phyloP scores from a whole-genome alignment of 2,888 invertebrate species.

The Cheilosia scutellata region DNA sequence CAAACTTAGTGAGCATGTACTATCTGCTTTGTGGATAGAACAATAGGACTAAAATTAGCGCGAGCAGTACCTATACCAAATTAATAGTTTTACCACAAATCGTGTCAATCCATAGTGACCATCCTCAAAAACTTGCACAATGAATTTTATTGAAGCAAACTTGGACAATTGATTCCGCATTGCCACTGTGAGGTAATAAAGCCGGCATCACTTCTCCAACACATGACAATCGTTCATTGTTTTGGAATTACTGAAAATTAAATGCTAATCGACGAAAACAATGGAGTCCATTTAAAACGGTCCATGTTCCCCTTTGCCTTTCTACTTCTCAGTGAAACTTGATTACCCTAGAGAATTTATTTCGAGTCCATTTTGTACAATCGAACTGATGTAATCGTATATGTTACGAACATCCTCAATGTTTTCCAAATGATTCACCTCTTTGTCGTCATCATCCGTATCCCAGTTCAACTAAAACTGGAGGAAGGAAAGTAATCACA shows the following conservation, averaged over 20 bases:
- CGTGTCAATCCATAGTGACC: background rate
- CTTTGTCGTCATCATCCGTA: background rate
- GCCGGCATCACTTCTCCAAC: constrained; percentile 4
- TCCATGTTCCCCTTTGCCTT: background rate
- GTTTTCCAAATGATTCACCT: background rate
- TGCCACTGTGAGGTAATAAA: constrained; percentile 29
- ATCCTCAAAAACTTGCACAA: too few species aligned
- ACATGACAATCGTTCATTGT: constrained; percentile 32
- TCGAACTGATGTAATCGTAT: background rate
- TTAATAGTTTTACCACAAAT: background rate
- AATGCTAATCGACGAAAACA: constrained; percentile 43
- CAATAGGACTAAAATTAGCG: too few species aligned
- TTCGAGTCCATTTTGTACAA: constrained; percentile 1
- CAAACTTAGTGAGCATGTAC: too few species aligned
- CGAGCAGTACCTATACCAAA: too few species aligned
- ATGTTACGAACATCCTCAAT: constrained; percentile 4
- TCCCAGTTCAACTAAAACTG: background rate
- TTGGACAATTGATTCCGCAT: constrained; percentile 28
- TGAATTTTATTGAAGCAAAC: background rate
- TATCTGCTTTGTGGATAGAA: too few species aligned
- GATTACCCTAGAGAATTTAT: constrained; percentile 20
- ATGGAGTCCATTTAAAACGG: constrained; percentile 27
- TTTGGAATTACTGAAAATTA: constrained; percentile 33
- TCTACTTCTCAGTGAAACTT: constrained; percentile 19
- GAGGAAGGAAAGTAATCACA: constrained; percentile 8